Evolutionary conservation across 2,797 vertebrate species (phyloP).

Genomic region (Menidia menidia): DNA sequence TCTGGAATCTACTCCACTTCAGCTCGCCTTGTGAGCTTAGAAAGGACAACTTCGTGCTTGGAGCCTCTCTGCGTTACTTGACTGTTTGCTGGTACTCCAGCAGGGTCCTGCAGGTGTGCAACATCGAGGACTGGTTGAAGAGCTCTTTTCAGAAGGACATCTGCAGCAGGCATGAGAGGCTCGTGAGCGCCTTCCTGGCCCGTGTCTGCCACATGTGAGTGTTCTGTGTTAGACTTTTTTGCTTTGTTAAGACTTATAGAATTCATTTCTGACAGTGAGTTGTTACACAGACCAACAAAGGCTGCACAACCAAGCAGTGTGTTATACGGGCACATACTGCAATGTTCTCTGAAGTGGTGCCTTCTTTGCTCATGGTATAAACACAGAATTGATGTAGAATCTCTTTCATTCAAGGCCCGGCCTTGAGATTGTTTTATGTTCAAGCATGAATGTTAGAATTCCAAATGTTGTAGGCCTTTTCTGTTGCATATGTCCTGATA

Average conservation of each 20-base stretch:
- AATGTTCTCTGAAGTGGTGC: not conserved
- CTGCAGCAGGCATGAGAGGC: conserved; percentile 87
- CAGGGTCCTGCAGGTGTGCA: conserved; percentile 91
- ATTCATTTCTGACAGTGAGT: not conserved
- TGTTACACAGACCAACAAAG: conserved; percentile 8
- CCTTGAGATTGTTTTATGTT: not conserved
- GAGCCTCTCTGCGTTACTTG: conserved; percentile 86
- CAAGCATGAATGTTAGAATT: not conserved
- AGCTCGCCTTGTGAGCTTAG: conserved; percentile 86
- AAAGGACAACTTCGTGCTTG: conserved; percentile 90
- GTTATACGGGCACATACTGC: not conserved
- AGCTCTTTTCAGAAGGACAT: conserved; percentile 90
- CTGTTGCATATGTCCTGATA: not conserved
- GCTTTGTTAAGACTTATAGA: conserved; percentile 15
- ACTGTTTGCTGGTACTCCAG: conserved; percentile 93
- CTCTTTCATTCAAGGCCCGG: not conserved
- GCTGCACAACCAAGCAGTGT: not conserved
- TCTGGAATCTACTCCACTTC: conserved; percentile 90
- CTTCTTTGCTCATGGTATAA: conserved; percentile 6
- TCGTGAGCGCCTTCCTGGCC: conserved; percentile 88
- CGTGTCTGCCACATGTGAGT: conserved; percentile 83
- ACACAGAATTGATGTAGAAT: not conserved
- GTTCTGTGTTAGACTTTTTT: conserved; percentile 32
- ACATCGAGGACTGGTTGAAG: conserved; percentile 95
- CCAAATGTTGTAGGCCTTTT: not conserved